Percentiles rank a stretch among this genome's conserved stretches.
Evolutionary conservation across 1,140 invertebrate genomes (phyloP).

Genomic region (Drosophila leontia): DNA sequence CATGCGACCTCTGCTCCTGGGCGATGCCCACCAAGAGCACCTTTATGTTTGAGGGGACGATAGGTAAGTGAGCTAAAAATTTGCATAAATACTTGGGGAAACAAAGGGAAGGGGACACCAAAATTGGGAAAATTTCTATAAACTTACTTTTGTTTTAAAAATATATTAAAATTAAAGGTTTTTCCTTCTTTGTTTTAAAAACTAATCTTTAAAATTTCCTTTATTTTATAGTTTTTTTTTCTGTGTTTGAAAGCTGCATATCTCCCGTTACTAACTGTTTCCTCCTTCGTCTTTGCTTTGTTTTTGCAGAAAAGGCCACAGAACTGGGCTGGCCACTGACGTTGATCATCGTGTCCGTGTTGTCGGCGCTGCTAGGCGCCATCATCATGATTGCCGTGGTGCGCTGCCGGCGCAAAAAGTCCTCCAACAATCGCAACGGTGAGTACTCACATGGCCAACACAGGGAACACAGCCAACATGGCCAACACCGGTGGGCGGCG

Average conservation of each 20-base stretch:
- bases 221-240: not conserved
- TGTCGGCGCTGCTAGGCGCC: slow-evolving; percentile 86
- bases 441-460: slow-evolving; percentile 52
- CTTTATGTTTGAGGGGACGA: slow-evolving; percentile 84
- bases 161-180: not conserved
- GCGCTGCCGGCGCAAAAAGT: slow-evolving; percentile 85
- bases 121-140: not conserved
- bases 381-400: slow-evolving; percentile 86
- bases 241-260: slow-evolving; percentile 5
- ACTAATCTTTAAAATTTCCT: too few species aligned
- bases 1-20: slow-evolving; percentile 90
- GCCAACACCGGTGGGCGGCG: slow-evolving; percentile 33
- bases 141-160: not conserved
- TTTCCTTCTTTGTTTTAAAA: too few species aligned
- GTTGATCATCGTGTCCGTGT: slow-evolving; percentile 86
- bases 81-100: not conserved
- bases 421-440: slow-evolving; percentile 83
- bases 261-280: slow-evolving; percentile 37
- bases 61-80: slow-evolving; percentile 67
- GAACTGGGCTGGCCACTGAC: slow-evolving; percentile 86
- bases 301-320: slow-evolving; percentile 84
- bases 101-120: not conserved
- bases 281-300: not conserved
- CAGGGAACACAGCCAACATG: slow-evolving; percentile 22
- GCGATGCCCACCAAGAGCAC: slow-evolving; percentile 86